phyloP scores from a whole-genome alignment of 2,113 vertebrate genomes.

The Entomyzon cyanotis region DNA sequence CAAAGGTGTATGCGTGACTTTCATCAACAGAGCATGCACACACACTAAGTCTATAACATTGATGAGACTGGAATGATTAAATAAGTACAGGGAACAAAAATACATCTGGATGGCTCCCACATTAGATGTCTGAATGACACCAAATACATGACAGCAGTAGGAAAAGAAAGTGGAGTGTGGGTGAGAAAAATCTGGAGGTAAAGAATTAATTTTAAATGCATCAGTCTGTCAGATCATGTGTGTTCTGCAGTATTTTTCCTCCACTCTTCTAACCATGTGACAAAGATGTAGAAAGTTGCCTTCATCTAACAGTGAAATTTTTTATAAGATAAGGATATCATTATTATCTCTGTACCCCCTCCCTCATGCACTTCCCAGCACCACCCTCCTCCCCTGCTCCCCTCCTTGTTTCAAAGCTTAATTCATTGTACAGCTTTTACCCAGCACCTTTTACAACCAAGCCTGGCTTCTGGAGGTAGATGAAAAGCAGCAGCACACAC shows the following conservation, averaged over 20 bases:
- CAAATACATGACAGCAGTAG: not conserved
- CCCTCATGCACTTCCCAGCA: not conserved
- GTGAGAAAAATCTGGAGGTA: not conserved
- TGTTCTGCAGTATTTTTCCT: not conserved
- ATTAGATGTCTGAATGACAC: not conserved
- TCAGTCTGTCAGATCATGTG: not conserved
- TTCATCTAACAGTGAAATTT: not conserved
- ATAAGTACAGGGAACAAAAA: not conserved
- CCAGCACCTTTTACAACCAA: not conserved
- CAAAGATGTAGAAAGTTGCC: not conserved
- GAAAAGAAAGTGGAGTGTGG: not conserved
- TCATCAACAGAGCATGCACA: not conserved
- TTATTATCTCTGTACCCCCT: not conserved
- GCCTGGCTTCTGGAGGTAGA: not conserved
- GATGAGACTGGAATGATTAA: not conserved
- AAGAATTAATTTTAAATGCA: not conserved
- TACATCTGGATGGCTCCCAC: not conserved
- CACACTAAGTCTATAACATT: not conserved
- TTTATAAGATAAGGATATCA: not conserved
- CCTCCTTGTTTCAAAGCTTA: not conserved
- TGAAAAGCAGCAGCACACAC: not conserved
- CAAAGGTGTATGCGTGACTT: not conserved
- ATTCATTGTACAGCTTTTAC: not conserved
- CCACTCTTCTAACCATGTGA: not conserved
- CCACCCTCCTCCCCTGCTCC: rapidly evolving